These are phyloP conservation scores for Motacilla tschutschensis DNA, from an alignment of 2,113 vertebrate species.

Conservation along the genomic window DNA sequence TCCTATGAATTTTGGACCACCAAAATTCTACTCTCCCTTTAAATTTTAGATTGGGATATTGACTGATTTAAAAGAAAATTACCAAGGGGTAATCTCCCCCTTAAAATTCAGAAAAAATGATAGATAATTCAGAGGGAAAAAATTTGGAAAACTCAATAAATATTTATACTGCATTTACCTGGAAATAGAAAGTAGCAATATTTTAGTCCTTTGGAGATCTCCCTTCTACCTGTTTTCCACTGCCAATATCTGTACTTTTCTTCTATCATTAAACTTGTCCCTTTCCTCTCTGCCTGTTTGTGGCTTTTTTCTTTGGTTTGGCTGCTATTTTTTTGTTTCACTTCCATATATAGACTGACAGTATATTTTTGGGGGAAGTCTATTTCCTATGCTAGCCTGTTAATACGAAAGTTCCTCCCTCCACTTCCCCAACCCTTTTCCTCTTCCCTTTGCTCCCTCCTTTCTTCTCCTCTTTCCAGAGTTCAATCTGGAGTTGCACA, in stretches of 20 bases:
- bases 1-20: not conserved
- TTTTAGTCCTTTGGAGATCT: conserved; percentile 51
- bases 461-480: not conserved
- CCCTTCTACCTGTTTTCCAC: conserved; percentile 68
- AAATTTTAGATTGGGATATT: not conserved
- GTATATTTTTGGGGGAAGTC: not conserved
- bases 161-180: not conserved
- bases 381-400: not conserved
- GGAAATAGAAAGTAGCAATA: conserved; percentile 43
- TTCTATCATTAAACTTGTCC: conserved; percentile 87
- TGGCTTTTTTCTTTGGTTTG: conserved; percentile 29
- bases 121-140: not conserved
- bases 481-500: not conserved
- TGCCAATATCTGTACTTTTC: conserved; percentile 81
- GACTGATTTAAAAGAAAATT: not conserved
- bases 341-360: not conserved
- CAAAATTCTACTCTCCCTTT: not conserved
- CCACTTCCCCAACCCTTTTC: not conserved
- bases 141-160: not conserved
- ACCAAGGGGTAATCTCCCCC: not conserved
- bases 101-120: not conserved
- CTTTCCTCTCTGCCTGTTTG: conserved; percentile 76
- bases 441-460: not conserved
- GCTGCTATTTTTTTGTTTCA: conserved; percentile 28
- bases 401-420: not conserved